Evolutionary conservation across 1,140 invertebrate genomes (phyloP), one percentile per base, ranked within the genome.

Genomic region (Mylabris phalerata): DNA sequence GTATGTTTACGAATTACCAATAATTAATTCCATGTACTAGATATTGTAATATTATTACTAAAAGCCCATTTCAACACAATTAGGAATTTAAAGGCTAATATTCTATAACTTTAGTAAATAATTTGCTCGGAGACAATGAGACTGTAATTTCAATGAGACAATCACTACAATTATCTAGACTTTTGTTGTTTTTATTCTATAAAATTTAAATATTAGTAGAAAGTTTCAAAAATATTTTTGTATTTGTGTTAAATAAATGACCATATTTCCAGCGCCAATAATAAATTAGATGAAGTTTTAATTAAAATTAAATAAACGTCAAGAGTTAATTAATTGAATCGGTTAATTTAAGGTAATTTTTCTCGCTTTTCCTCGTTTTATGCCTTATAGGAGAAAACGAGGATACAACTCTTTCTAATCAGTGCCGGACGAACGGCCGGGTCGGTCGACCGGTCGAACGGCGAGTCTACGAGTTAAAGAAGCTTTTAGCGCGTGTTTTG

Each of bases 401-500:
- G 32, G 32, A 32, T 32, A 7, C 32, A 5, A 32, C 59, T 60
- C 51, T 59, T 54, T 51, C 57, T 62, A 58, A 62, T 62, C 56
- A 62, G 58, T 62, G 56, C 59, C 56, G 59, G 59, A 48, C 49
- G 50, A 46, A 51, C 50, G 50, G 52, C 25, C 26, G 11, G 13
- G 13, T 13, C 13, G 13, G 13, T 13, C 13, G 13, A 13, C 1
- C 13, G 13, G 13, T 13, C 13, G 13, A 13, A 13, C 13, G 13
- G 13, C 13, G 13, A 13, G 9, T 42, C 9, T 42, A 11, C 19
- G 47, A 63, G 52, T 59, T 51, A 57, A 61, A 61, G 57, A 55
- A 61, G 60, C 62, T 66, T 66, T 66, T 66, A 66, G 60, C 59
- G 65, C 60, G 57, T 66, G 62, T 66, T 66, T 62, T 61, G 60